Conservation (phyloP, 2,888 invertebrate species). For the Standfussiana lucernea region DNA sequence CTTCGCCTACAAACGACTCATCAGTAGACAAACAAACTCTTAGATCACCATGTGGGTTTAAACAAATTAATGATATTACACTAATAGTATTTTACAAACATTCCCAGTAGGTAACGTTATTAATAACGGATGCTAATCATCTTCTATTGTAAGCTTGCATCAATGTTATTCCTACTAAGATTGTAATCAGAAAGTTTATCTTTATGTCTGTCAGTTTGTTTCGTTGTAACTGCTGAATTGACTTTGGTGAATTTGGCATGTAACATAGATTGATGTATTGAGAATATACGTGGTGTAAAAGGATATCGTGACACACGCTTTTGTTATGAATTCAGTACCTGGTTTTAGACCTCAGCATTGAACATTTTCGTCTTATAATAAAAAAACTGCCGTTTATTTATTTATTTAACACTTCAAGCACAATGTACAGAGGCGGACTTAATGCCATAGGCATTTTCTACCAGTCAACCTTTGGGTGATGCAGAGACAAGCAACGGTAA, state of each 20-base stretch:
- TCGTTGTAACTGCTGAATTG: no score
- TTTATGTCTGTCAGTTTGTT: background rate
- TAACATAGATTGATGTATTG: background rate
- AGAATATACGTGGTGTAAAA: background rate
- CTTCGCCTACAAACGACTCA: constrained; percentile 36
- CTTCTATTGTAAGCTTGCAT: constrained; percentile 40
- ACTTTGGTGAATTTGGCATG: background rate
- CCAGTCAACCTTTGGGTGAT: no score
- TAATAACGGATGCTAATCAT: constrained; percentile 55
- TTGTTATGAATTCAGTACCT: no score
- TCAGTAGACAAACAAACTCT: constrained; percentile 30
- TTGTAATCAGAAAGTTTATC: background rate
- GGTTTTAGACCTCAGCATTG: background rate
- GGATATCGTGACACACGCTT: background rate
- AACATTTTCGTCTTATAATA: background rate
- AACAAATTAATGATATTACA: constrained; percentile 50
- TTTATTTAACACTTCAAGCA: no score
- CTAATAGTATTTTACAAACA: constrained; percentile 44
- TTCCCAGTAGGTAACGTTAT: constrained; percentile 30
- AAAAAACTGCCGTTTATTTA: no score
- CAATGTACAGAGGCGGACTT: no score
- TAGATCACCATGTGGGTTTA: constrained; percentile 41
- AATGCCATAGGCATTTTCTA: no score
- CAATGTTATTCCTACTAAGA: constrained; percentile 24
- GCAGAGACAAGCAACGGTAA: no score